Percentiles rank a stretch among this genome's conserved stretches.
These are phyloP conservation scores for Rallus limicola DNA, from an alignment of 2,113 vertebrate genomes.

Conservation along the genomic window DNA sequence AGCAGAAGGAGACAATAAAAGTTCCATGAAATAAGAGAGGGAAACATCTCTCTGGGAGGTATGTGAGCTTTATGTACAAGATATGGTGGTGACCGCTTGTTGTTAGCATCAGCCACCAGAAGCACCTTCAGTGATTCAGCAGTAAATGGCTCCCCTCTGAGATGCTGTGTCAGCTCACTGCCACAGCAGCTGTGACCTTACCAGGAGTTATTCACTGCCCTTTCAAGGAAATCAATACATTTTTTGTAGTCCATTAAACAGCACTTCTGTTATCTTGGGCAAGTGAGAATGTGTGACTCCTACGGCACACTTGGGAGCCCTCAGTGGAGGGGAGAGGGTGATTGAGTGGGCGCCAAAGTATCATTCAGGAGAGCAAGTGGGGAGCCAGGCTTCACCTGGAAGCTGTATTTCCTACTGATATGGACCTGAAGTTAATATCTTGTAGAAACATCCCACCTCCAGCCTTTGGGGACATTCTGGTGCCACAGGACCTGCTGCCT, in stretches of 20 bases:
- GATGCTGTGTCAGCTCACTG: not conserved
- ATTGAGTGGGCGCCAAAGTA: not conserved
- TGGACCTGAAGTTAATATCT: not conserved
- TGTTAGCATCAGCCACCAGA: not conserved
- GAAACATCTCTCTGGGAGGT: not conserved
- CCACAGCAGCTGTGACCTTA: not conserved
- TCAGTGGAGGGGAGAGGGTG: not conserved
- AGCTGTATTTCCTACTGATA: not conserved
- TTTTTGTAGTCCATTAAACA: not conserved
- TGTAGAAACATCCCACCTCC: not conserved
- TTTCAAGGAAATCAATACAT: not conserved
- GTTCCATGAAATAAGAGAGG: not conserved
- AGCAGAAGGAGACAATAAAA: not conserved
- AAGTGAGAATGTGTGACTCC: not conserved
- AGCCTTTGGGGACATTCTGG: not conserved
- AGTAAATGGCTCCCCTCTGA: not conserved
- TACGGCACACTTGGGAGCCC: not conserved
- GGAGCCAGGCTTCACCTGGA: not conserved
- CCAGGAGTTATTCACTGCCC: not conserved
- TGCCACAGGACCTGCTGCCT: not conserved
- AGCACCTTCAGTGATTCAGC: not conserved
- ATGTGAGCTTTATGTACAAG: not conserved
- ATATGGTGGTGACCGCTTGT: not conserved
- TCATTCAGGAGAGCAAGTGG: not conserved
- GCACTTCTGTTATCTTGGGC: not conserved